phyloP scores from a whole-genome alignment of 2,113 vertebrate species.

The Raja brachyura region DNA sequence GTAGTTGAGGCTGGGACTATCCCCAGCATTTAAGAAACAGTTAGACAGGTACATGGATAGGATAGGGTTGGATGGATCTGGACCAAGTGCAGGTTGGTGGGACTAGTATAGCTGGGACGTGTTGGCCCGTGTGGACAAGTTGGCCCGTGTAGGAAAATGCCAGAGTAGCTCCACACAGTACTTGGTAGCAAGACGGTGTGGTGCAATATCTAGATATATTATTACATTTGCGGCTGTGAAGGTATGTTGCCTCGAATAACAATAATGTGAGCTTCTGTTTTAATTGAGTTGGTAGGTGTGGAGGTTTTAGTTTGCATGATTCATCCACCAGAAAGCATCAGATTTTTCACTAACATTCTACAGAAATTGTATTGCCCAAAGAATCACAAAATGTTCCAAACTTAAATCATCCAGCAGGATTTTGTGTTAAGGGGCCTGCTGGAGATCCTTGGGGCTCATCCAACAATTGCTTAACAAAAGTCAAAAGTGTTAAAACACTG shows the following conservation, averaged over 20 bases:
- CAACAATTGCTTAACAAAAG: slow-evolving; percentile 22
- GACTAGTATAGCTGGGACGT: too few species aligned
- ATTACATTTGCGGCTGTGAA: background rate
- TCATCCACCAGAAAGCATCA: background rate
- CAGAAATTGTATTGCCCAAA: slow-evolving; percentile 6
- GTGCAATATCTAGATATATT: background rate
- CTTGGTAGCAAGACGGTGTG: background rate
- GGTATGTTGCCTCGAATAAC: background rate
- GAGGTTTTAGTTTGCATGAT: background rate
- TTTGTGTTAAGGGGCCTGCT: slow-evolving; percentile 20
- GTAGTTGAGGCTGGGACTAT: too few species aligned
- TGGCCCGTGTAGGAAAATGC: too few species aligned
- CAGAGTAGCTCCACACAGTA: background rate
- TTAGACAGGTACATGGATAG: too few species aligned
- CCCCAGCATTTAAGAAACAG: too few species aligned
- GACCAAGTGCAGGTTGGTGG: too few species aligned
- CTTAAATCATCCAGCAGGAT: slow-evolving; percentile 22
- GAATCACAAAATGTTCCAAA: slow-evolving; percentile 17
- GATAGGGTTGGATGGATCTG: too few species aligned
- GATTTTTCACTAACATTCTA: background rate
- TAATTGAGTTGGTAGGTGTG: background rate
- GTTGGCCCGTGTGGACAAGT: too few species aligned
- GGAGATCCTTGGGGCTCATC: background rate
- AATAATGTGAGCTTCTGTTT: background rate
- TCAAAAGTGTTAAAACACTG: slow-evolving; percentile 11